Percentiles rank a stretch among this genome's conserved stretches.
Conservation (phyloP, 2,113 vertebrate species). For the Hippocampus abdominalis region DNA sequence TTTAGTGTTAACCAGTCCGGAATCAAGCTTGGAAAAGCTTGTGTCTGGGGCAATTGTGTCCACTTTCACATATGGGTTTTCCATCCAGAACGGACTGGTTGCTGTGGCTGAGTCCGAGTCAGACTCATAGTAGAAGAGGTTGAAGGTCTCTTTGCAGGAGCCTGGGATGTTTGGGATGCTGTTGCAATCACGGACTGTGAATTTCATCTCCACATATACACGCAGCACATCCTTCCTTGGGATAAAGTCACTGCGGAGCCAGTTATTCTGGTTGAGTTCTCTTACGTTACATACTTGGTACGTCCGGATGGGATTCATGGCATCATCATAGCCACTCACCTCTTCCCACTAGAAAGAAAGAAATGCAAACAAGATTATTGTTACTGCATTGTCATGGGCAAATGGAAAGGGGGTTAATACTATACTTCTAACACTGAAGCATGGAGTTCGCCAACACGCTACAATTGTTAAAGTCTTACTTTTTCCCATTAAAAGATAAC, state of each 20-base stretch:
- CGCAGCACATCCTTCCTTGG: constrained; percentile 87
- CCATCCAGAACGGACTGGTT: constrained; percentile 97
- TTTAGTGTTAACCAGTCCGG: constrained; percentile 91
- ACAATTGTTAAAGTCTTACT: not conserved
- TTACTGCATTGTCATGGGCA: not conserved
- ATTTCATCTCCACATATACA: constrained; percentile 94
- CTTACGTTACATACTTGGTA: constrained; percentile 96
- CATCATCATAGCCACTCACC: constrained; percentile 92
- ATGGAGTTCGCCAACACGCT: not conserved
- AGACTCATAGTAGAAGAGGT: constrained; percentile 95
- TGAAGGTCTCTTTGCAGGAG: constrained; percentile 98
- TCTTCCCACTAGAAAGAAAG: constrained; percentile 86
- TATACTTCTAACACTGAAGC: not conserved
- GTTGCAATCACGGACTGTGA: constrained; percentile 94
- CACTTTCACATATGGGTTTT: constrained; percentile 97
- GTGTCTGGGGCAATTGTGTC: constrained; percentile 96
- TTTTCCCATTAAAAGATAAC: not conserved
- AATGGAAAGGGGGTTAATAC: not conserved
- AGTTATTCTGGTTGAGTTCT: constrained; percentile 92
- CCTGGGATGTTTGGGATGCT: constrained; percentile 96
- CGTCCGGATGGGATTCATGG: constrained; percentile 94
- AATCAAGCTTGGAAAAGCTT: constrained; percentile 92
- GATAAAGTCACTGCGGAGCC: constrained; percentile 94
- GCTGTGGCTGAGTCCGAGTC: constrained; percentile 91
- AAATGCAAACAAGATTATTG: constrained; percentile 17